Conservation (phyloP, 2,888 invertebrate species). For the Blera fallax region DNA sequence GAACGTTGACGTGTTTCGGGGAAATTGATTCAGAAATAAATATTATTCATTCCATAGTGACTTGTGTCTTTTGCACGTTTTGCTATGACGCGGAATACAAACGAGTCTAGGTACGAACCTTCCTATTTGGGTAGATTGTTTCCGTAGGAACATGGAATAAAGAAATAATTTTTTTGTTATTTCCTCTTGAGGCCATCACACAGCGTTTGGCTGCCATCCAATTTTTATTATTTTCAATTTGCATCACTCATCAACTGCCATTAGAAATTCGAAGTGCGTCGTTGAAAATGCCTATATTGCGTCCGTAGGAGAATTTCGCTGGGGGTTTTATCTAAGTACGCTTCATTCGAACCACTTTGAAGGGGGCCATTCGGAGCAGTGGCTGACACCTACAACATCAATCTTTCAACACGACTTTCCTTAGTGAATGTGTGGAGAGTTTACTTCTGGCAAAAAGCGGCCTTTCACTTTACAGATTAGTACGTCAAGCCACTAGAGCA, state of each 20-base stretch:
- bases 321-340: neutral
- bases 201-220: neutral
- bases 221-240: neutral
- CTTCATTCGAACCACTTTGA: no score
- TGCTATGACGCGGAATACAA: neutral
- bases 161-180: no score
- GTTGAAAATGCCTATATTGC: neutral
- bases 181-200: neutral
- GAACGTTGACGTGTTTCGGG: slow-evolving; percentile 17
- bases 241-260: neutral
- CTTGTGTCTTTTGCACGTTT: neutral
- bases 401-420: no score
- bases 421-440: no score
- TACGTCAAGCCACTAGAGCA: no score
- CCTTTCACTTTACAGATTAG: no score
- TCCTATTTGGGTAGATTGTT: neutral
- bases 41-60: neutral
- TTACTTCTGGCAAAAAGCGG: no score
- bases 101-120: neutral
- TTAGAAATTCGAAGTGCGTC: neutral
- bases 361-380: no score
- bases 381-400: no score
- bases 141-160: neutral
- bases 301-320: neutral
- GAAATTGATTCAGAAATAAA: slow-evolving; percentile 6